Percentiles rank a stretch among this genome's conserved stretches.
Evolutionary conservation across 2,113 vertebrate genomes (phyloP).

Genomic region (Meriones unguiculatus): DNA sequence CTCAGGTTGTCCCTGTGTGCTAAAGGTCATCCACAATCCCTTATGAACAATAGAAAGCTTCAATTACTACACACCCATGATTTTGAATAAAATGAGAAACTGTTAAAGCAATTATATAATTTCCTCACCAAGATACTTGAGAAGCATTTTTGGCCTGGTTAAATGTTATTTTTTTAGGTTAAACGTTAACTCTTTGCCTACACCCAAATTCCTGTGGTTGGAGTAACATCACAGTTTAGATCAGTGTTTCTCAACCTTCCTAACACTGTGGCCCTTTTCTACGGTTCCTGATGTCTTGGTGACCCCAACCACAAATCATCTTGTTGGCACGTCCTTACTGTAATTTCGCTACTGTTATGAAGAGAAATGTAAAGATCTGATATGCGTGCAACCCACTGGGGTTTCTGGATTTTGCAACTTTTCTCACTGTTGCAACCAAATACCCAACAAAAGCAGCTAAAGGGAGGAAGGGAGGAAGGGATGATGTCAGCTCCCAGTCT

Average conservation of each 20-base stretch:
- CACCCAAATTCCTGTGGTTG: neutral
- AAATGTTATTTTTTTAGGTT: neutral
- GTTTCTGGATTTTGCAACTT: neutral
- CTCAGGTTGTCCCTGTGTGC: neutral
- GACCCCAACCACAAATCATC: neutral
- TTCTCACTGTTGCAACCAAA: neutral
- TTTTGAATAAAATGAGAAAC: constrained; percentile 20
- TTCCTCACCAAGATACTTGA: neutral
- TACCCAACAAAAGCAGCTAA: neutral
- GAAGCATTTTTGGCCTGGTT: neutral
- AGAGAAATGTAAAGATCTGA: neutral
- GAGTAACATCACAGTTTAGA: neutral
- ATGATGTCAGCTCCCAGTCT: too few species aligned
- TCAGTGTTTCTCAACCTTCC: neutral
- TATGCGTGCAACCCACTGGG: neutral
- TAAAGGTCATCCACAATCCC: neutral
- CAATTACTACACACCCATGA: neutral
- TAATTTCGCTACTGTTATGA: neutral
- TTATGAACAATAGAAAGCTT: neutral
- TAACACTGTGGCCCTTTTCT: neutral
- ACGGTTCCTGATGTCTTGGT: neutral
- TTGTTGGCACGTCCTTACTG: neutral
- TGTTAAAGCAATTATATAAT: neutral
- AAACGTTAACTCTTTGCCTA: neutral
- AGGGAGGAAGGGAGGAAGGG: neutral